Percentiles rank a stretch among this genome's conserved stretches.
Evolutionary conservation across 2,888 invertebrate species (phyloP).

Genomic region (Gnatocerus cornutus): DNA sequence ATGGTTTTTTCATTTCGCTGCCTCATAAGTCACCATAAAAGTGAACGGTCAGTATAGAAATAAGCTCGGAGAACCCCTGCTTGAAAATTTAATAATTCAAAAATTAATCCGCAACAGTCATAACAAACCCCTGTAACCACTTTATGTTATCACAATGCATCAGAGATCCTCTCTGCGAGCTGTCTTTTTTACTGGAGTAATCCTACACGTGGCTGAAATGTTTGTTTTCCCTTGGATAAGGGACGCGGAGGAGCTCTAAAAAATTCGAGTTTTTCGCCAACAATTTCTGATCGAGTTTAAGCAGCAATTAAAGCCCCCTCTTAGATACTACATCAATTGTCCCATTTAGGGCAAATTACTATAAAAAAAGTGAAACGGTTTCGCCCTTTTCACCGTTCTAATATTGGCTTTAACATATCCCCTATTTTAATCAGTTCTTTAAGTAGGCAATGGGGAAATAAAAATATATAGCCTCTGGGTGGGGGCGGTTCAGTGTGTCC

Average conservation of each 20-base stretch:
- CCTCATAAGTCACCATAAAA: slow-evolving; percentile 43
- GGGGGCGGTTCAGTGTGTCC: slow-evolving; percentile 52
- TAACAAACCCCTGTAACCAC: slow-evolving; percentile 66
- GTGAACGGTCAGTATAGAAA: slow-evolving; percentile 36
- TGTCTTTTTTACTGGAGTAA: slow-evolving; percentile 62
- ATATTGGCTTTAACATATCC: slow-evolving; percentile 69
- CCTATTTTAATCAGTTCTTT: slow-evolving; percentile 71
- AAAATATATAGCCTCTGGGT: slow-evolving; percentile 69
- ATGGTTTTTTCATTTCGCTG: slow-evolving; percentile 26
- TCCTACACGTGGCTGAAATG: slow-evolving; percentile 62
- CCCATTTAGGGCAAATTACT: slow-evolving; percentile 49
- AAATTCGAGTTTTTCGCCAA: not conserved
- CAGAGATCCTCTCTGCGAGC: slow-evolving; percentile 60
- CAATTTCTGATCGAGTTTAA: slow-evolving; percentile 3
- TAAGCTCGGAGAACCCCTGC: slow-evolving; percentile 29
- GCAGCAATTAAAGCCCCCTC: slow-evolving; percentile 28
- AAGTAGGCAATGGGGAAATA: slow-evolving; percentile 72
- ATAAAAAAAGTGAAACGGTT: slow-evolving; percentile 41
- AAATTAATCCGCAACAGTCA: slow-evolving; percentile 66
- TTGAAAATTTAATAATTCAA: slow-evolving; percentile 65
- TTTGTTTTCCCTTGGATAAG: slow-evolving; percentile 54
- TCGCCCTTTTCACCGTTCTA: slow-evolving; percentile 54
- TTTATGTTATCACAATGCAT: slow-evolving; percentile 65
- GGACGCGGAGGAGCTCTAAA: not conserved
- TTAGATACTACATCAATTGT: slow-evolving; percentile 22